Percentiles rank a stretch among this genome's conserved stretches.
phyloP scores from a whole-genome alignment of 2,888 invertebrate species.

The Bombylius major region DNA sequence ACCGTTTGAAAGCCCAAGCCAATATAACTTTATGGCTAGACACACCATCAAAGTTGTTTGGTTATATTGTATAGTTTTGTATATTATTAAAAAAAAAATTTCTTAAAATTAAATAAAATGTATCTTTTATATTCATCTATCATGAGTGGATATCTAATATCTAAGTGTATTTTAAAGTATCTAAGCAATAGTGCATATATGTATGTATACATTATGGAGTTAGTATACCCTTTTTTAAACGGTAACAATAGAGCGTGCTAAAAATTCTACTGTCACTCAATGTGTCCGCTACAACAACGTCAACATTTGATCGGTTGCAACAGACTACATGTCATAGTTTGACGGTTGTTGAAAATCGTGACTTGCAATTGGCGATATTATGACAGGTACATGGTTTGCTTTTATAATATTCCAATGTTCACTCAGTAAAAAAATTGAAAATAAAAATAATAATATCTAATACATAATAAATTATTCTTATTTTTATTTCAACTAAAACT shows the following conservation, averaged over 20 bases:
- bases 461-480: no score
- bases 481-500: no score
- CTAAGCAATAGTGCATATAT: no score
- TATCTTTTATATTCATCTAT: no score
- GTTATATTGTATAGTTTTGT: neutral
- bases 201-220: no score
- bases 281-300: constrained; percentile 4
- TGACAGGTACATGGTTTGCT: constrained; percentile 5
- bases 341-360: constrained; percentile 6
- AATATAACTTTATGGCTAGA: neutral
- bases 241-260: constrained; percentile 4
- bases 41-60: neutral
- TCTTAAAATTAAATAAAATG: no score
- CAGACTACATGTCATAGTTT: constrained; percentile 6
- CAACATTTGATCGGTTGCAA: constrained; percentile 6
- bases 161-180: no score
- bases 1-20: neutral
- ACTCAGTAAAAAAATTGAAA: no score
- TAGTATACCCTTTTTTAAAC: no score
- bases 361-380: constrained; percentile 9
- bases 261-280: constrained; percentile 10
- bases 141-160: no score
- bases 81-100: neutral
- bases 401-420: neutral
- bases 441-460: no score